phyloP scores from a whole-genome alignment of 2,797 vertebrate genomes.

The Pagetopsis macropterus region DNA sequence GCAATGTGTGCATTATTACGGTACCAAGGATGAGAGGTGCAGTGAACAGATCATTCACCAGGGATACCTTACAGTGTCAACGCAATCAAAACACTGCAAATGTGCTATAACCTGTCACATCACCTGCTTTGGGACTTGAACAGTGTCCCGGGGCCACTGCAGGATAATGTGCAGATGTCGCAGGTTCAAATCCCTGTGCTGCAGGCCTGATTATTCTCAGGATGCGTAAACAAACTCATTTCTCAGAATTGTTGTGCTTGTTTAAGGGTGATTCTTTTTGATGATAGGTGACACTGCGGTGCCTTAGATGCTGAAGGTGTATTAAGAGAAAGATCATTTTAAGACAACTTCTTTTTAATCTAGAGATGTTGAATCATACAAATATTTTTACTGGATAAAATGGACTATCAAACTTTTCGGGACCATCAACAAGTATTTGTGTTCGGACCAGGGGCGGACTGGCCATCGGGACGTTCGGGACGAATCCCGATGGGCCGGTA shows the following conservation, averaged over 20 bases:
- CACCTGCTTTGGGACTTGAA: slow-evolving; percentile 17
- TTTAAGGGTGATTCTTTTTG: slow-evolving; percentile 6
- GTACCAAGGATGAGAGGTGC: background rate
- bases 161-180: slow-evolving; percentile 41
- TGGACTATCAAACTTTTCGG: background rate
- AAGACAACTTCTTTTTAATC: no score
- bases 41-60: background rate
- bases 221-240: background rate
- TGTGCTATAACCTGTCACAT: slow-evolving; percentile 13
- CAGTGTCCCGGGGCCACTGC: slow-evolving; percentile 22
- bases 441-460: no score
- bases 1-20: background rate
- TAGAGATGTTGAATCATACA: background rate
- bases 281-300: slow-evolving; percentile 8
- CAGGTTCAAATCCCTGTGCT: slow-evolving; percentile 36
- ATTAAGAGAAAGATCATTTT: background rate
- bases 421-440: background rate
- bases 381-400: slow-evolving; percentile 1
- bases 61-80: slow-evolving; percentile 4
- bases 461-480: no score
- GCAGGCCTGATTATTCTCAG: slow-evolving; percentile 29
- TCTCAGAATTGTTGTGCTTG: slow-evolving; percentile 17
- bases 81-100: slow-evolving; percentile 10
- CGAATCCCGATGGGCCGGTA: no score
- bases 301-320: background rate